These are phyloP conservation scores for Eidolon helvum DNA, from an alignment of 2,113 vertebrate genomes.

Conservation along the genomic window DNA sequence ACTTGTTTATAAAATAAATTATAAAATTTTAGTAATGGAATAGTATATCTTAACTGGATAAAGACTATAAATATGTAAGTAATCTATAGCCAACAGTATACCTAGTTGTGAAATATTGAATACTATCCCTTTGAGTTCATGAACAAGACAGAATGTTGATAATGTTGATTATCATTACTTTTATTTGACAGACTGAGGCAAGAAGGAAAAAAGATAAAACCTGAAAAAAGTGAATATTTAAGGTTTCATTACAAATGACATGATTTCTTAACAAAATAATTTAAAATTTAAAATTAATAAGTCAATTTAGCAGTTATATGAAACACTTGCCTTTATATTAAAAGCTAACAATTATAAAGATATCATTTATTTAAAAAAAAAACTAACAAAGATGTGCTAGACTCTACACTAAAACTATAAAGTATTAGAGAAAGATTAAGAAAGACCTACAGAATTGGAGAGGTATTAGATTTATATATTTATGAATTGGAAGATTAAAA, in stretches of 20 bases:
- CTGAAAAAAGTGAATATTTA: background rate
- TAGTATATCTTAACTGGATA: background rate
- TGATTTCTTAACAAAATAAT: background rate
- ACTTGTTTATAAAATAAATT: background rate
- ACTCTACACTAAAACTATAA: background rate
- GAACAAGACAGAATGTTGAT: background rate
- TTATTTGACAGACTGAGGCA: background rate
- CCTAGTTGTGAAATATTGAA: background rate
- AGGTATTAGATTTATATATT: background rate
- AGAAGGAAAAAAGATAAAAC: background rate
- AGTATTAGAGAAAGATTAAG: background rate
- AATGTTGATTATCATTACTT: background rate
- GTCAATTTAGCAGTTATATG: background rate
- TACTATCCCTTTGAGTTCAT: background rate
- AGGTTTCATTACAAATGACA: background rate
- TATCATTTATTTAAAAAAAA: background rate
- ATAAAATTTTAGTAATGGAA: background rate
- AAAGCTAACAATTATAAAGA: background rate
- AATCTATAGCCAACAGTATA: background rate
- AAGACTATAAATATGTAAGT: background rate
- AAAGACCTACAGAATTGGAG: background rate
- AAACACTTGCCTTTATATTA: background rate
- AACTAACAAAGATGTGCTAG: background rate
- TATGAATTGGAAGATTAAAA: background rate
- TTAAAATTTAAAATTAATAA: background rate